Percentiles rank a stretch among this genome's conserved stretches.
Evolutionary conservation across 2,797 vertebrate species (phyloP).

Genomic region (Notolabrus celidotus): DNA sequence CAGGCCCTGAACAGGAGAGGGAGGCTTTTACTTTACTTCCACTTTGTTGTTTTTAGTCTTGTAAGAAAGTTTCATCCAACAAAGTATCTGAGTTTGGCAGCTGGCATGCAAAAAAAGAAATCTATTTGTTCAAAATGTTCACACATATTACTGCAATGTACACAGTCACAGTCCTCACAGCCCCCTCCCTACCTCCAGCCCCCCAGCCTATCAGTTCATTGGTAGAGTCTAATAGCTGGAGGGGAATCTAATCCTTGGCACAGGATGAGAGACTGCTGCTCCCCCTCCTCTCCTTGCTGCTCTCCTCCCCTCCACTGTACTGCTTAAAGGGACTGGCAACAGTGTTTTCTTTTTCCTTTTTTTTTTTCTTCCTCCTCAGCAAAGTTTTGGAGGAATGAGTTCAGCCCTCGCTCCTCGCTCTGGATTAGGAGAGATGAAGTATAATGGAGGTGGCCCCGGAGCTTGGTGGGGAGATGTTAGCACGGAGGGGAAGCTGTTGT

Average conservation of each 20-base stretch:
- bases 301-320: conserved; percentile 60
- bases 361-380: conserved; percentile 58
- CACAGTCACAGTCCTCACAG: conserved; percentile 34
- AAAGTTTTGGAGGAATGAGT: conserved; percentile 75
- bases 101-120: conserved; percentile 25
- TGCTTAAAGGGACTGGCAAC: conserved; percentile 70
- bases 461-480: conserved; percentile 80
- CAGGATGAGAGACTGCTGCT: conserved; percentile 81
- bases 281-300: conserved; percentile 58
- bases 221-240: conserved; percentile 87
- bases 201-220: conserved; percentile 75
- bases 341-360: conserved; percentile 51
- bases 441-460: conserved; percentile 74
- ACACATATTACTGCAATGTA: conserved; percentile 17
- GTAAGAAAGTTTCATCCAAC: conserved; percentile 51
- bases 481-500: conserved; percentile 72
- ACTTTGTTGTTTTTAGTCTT: conserved; percentile 56
- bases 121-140: conserved; percentile 39
- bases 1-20: conserved; percentile 33
- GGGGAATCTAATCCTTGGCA: conserved; percentile 86
- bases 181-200: conserved; percentile 51
- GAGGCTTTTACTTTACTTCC: conserved; percentile 13
- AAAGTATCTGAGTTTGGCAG: conserved; percentile 49
- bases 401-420: conserved; percentile 81
- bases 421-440: conserved; percentile 81